Evolutionary conservation across 2,888 invertebrate genomes (phyloP), one percentile per base, ranked within the genome.

Genomic region (Hypomecis punctinalis): DNA sequence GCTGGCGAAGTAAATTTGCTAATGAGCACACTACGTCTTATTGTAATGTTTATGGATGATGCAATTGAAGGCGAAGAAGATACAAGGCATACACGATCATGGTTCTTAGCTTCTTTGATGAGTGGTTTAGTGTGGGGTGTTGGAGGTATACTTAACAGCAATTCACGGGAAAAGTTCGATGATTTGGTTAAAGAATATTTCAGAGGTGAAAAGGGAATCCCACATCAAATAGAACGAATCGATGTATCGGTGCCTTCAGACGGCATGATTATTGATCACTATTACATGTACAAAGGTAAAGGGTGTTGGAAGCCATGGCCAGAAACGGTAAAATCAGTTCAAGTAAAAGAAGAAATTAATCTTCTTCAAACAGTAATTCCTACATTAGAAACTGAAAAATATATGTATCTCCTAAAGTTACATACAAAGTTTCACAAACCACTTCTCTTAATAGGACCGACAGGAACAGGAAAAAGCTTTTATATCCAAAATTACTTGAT

Each of bases 291-390:
- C 79, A 97, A 96, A 84, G 95, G 95, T 47, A 96, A 97, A 83
- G 98, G 98, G 0, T 94, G 94, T 54, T 99, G 98, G 98, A 97
- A 96, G 79, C 95, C 95, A 58, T 98, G 97, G 96, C 95, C 95
- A 1, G 98, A 98, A 61, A 81, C 96, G 54, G 95, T 97, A 0
- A 95, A 94, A 78, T 80, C 86, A 43, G 83, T 90, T 40, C 88
- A 88, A 72, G 78, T 93, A 5, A 93, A 91, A 67, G 95, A 96
- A 74, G 94, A 94, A 68, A 92, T 94, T 37, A 96, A 95, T 81
- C 92, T 96, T 63, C 88, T 95, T n/a, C 95, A 95, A 83, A 94
- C 96, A 57, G 93, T 98, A 47, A 95, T 99, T 47, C 97, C 98
- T 8, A 99, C 98, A 0, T 93, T 97, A 55, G 98, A 98, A 82